phyloP scores from a whole-genome alignment of 2,888 invertebrate genomes.

The Cephalotes varians region DNA sequence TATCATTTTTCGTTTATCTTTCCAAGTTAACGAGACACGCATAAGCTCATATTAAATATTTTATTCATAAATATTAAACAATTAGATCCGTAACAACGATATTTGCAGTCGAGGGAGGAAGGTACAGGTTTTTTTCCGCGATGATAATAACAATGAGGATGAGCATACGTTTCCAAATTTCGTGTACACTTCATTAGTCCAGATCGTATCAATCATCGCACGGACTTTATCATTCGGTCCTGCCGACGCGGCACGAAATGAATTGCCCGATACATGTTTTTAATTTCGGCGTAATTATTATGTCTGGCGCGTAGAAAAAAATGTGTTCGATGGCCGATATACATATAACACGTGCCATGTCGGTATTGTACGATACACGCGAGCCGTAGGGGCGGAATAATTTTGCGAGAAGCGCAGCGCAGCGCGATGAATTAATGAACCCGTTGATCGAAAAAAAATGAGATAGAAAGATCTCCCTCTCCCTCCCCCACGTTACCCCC shows the following conservation, averaged over 20 bases:
- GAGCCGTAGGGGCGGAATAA: conserved; percentile 27
- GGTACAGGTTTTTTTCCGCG: background rate
- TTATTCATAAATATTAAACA: conserved; percentile 42
- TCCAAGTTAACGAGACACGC: conserved; percentile 22
- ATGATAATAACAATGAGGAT: background rate
- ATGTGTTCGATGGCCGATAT: conserved; percentile 45
- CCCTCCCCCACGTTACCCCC: background rate
- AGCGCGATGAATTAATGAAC: conserved; percentile 54
- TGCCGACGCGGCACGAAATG: conserved; percentile 2
- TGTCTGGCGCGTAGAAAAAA: conserved; percentile 14
- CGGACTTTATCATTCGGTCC: background rate
- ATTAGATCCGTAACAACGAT: conserved; percentile 27
- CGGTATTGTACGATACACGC: conserved; percentile 10
- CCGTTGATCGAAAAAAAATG: conserved; percentile 49
- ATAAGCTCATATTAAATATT: conserved; percentile 14
- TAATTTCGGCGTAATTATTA: conserved; percentile 46
- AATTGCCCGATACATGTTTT: conserved; percentile 41
- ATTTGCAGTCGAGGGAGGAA: background rate
- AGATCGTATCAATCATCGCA: background rate
- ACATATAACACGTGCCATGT: conserved; percentile 30
- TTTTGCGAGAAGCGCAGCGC: conserved; percentile 41
- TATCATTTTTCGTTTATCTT: conserved; percentile 38
- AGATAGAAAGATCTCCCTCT: conserved; percentile 5
- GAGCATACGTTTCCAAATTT: background rate
- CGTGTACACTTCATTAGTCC: background rate